phyloP scores from a whole-genome alignment of 2,113 vertebrate genomes.

The Gasterosteus aculeatus region DNA sequence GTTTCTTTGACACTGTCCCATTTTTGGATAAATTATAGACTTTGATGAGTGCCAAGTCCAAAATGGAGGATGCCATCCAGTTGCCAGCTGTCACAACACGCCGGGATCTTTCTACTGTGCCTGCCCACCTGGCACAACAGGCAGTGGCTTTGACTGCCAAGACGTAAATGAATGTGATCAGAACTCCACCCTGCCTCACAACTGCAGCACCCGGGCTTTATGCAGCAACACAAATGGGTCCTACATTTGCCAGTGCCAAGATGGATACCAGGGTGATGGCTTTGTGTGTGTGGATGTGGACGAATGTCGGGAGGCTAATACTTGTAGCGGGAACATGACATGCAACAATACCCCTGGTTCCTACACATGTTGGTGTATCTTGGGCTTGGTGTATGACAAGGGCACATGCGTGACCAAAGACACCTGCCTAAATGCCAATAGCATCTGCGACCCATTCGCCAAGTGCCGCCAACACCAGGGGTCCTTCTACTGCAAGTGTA shows the following conservation, averaged over 20 bases:
- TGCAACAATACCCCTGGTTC: slow-evolving; percentile 81
- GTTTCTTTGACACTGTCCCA: slow-evolving; percentile 82
- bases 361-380: slow-evolving; percentile 77
- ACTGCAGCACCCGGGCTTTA: slow-evolving; percentile 76
- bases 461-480: slow-evolving; percentile 69
- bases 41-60: slow-evolving; percentile 86
- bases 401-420: slow-evolving; percentile 77
- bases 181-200: slow-evolving; percentile 64
- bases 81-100: slow-evolving; percentile 80
- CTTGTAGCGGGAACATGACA: slow-evolving; percentile 77
- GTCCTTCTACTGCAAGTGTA: slow-evolving; percentile 81
- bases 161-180: slow-evolving; percentile 83
- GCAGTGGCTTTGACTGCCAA: slow-evolving; percentile 80
- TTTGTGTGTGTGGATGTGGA: slow-evolving; percentile 80
- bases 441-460: slow-evolving; percentile 69
- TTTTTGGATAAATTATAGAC: slow-evolving; percentile 91
- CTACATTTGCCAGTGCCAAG: slow-evolving; percentile 77
- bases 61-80: slow-evolving; percentile 83
- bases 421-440: slow-evolving; percentile 69
- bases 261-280: slow-evolving; percentile 80
- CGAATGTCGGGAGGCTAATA: slow-evolving; percentile 73
- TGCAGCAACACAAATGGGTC: slow-evolving; percentile 81
- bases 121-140: slow-evolving; percentile 79
- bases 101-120: slow-evolving; percentile 79
- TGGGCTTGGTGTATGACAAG: slow-evolving; percentile 61